Percentiles rank a stretch among this genome's conserved stretches.
Conservation (phyloP, 2,888 invertebrate genomes). For the Caenorhabditis sp. region DNA sequence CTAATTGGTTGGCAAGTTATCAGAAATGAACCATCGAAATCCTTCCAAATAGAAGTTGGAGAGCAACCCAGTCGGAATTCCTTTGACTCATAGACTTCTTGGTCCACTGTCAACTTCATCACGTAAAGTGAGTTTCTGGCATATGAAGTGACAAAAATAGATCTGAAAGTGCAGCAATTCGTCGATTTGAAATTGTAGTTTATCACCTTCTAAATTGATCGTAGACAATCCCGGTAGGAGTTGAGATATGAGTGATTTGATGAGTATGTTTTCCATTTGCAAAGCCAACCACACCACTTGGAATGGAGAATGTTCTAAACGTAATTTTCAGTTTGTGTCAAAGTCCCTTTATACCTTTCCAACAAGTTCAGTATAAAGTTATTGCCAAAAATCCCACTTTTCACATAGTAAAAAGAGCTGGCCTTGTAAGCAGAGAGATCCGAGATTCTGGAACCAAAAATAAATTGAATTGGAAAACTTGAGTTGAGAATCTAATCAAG, state of each 20-base stretch:
- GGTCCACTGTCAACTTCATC: background rate
- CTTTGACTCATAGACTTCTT: background rate
- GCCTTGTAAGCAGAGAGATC: conserved; percentile 28
- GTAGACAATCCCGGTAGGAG: conserved; percentile 49
- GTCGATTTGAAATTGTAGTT: background rate
- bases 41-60: conserved; percentile 63
- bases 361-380: conserved; percentile 21
- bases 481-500: background rate
- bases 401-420: conserved; percentile 37
- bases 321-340: background rate
- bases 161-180: conserved; percentile 8
- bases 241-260: conserved; percentile 21
- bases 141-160: conserved; percentile 38
- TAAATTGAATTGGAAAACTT: background rate
- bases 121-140: conserved; percentile 37
- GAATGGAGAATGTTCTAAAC: conserved; percentile 35
- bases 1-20: conserved; percentile 52
- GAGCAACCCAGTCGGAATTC: conserved; percentile 51
- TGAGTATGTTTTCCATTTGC: background rate
- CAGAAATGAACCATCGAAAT: conserved; percentile 59
- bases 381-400: background rate
- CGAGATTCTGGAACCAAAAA: conserved; percentile 23
- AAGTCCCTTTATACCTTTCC: conserved; percentile 13
- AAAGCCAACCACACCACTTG: conserved; percentile 30
- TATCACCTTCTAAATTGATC: conserved; percentile 48